A percentile compares a stretch with the other conserved stretches of the same genome.
Evolutionary conservation across 1,140 invertebrate species (phyloP).

Genomic region (Drosophila suzukii): DNA sequence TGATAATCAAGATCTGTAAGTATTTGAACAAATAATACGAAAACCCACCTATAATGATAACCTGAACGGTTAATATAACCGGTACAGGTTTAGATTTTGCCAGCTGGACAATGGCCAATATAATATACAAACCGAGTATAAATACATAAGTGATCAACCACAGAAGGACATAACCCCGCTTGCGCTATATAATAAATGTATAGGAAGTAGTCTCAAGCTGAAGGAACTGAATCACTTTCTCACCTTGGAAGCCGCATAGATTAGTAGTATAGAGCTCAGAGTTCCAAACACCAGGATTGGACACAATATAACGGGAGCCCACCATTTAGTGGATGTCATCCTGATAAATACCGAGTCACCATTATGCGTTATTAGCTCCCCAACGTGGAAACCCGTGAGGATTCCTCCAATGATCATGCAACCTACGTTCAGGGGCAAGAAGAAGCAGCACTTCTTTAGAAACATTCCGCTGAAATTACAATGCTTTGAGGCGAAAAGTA

Average conservation of each 20-base stretch:
- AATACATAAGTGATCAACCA: slow-evolving; percentile 33
- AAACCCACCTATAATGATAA: slow-evolving; percentile 19
- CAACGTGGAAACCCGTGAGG: slow-evolving; percentile 34
- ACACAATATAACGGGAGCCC: slow-evolving; percentile 27
- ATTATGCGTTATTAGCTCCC: slow-evolving; percentile 40
- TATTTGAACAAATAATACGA: not conserved
- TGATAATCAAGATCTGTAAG: not conserved
- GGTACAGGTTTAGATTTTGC: not conserved
- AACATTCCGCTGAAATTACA: slow-evolving; percentile 11
- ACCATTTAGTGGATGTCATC: slow-evolving; percentile 10
- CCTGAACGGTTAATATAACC: slow-evolving; percentile 10
- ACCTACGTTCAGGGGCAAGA: slow-evolving; percentile 28
- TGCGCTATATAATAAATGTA: slow-evolving; percentile 10
- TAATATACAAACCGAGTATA: slow-evolving; percentile 15
- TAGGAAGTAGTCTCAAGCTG: not conserved
- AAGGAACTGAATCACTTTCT: not conserved
- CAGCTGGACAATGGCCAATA: slow-evolving; percentile 12
- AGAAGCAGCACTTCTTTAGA: slow-evolving; percentile 40
- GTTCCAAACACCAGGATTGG: slow-evolving; percentile 18
- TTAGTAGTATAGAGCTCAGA: slow-evolving; percentile 21
- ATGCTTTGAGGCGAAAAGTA: not conserved
- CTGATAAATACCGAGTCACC: slow-evolving; percentile 40
- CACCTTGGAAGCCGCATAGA: slow-evolving; percentile 46
- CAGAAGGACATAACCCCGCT: slow-evolving; percentile 20
- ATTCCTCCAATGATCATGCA: slow-evolving; percentile 34